Evolutionary conservation across 2,113 vertebrate species (phyloP), one percentile per base, ranked within the genome.

Genomic region (Hipposideros armiger): DNA sequence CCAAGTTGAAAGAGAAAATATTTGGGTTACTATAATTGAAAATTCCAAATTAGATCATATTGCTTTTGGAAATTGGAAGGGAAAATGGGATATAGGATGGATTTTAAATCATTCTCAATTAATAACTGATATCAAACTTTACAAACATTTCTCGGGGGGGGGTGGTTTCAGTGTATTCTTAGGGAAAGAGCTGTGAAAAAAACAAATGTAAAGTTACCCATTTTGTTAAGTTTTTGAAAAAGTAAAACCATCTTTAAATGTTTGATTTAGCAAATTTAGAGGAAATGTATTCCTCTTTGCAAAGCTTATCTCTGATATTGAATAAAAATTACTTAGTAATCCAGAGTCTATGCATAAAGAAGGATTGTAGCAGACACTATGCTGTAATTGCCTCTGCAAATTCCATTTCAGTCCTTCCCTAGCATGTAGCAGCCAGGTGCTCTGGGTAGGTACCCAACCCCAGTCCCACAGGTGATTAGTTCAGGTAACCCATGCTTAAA

Each of bases 61-160:
- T 87, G 10, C 26, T 82, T 95, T 96, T 67, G 72, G 60, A 85
- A 96, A 89, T 4, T 80, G 22, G 69, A 19, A 80, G 50, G 88
- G 47, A 83, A 95, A 30, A 56, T 91, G 45, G 77, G 1, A 24
- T 54, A 22, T 14, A 80, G 47, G 52, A n/a, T 17, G 28, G 47
- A 81, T 72, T 93, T 96, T 90, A 81, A 92, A 42, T 81, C 20
- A 22, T 89, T 54, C 62, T 88, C 67, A 58, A 19, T 89, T 88
- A 80, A 15, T 74, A 24, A 54, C 22, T 82, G 74, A 50, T 32
- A 62, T 19, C 52, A 83, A 74, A 78, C 64, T 85, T 91, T 74
- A 52, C 87, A 92, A 90, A 45, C n/a, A 73, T 69, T 89, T 80
- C 28, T 93, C 89, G 26, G 32, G 26, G 19, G 45, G 16, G 40